Conservation (phyloP, 2,113 vertebrate species). For the Xenopus borealis region DNA sequence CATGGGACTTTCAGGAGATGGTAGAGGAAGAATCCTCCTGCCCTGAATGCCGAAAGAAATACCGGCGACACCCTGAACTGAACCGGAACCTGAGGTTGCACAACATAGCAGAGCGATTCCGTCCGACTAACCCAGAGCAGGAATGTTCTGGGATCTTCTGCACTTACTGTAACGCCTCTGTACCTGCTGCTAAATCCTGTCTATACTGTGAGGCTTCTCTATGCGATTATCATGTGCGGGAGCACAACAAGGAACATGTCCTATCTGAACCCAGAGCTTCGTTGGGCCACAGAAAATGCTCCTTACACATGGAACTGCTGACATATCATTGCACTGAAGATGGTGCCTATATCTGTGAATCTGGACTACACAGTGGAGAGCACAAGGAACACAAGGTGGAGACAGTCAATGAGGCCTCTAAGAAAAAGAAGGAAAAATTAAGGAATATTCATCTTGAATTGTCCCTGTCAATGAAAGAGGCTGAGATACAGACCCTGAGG, state of each 20-base stretch:
- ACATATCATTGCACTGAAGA: neutral
- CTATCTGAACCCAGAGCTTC: neutral
- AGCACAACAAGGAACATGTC: neutral
- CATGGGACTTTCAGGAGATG: neutral
- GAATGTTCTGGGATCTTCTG: slow-evolving; percentile 2
- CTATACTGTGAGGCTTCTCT: slow-evolving; percentile 4
- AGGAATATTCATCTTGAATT: neutral
- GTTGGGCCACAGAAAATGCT: neutral
- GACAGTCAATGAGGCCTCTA: neutral
- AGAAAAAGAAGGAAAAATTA: neutral
- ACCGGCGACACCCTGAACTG: neutral
- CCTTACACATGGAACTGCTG: neutral
- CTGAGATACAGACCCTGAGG: neutral
- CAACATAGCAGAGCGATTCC: slow-evolving; percentile 11
- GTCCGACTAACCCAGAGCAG: neutral
- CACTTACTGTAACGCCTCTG: slow-evolving; percentile 1
- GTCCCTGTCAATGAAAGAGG: no score
- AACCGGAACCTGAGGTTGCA: neutral
- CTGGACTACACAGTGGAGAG: neutral
- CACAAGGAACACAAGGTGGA: neutral
- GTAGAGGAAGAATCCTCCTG: neutral
- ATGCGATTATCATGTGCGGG: neutral
- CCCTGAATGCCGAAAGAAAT: neutral
- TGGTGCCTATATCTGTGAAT: neutral
- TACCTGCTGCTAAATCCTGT: slow-evolving; percentile 8